Percentiles rank a stretch among this genome's conserved stretches.
Evolutionary conservation across 2,797 vertebrate species (phyloP).

Genomic region (Mycteria americana): DNA sequence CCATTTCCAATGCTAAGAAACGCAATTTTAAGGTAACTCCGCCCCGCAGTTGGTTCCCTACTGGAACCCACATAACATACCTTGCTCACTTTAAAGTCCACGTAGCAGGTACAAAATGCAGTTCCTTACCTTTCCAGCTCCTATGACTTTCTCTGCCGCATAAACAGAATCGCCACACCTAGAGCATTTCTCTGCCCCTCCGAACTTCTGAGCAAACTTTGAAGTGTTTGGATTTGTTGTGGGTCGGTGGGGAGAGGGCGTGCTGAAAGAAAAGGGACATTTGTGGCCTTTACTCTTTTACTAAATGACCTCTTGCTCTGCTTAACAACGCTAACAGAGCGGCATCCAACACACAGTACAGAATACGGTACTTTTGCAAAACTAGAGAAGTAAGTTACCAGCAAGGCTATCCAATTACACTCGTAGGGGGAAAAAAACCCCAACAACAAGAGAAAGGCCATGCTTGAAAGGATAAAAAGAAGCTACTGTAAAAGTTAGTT

Average conservation of each 20-base stretch:
- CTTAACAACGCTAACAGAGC: background rate
- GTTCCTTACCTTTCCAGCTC: constrained; percentile 89
- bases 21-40: background rate
- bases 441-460: background rate
- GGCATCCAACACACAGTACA: background rate
- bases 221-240: constrained; percentile 91
- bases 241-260: constrained; percentile 80
- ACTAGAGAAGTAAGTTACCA: background rate
- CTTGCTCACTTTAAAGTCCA: background rate
- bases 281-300: background rate
- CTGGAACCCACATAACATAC: background rate
- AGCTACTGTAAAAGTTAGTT: background rate
- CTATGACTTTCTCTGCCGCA: constrained; percentile 92
- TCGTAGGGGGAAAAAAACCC: background rate
- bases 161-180: constrained; percentile 91
- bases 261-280: constrained; percentile 63
- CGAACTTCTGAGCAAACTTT: constrained; percentile 92
- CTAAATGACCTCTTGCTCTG: background rate
- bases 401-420: background rate
- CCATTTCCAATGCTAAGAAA: background rate
- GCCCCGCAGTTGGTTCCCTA: background rate
- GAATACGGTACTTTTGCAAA: background rate
- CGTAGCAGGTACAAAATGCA: background rate
- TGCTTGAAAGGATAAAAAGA: background rate
- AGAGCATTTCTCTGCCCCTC: constrained; percentile 89